Evolutionary conservation across 2,888 invertebrate genomes (phyloP), one percentile per base, ranked within the genome.

Genomic region (Pyrrhia umbra): DNA sequence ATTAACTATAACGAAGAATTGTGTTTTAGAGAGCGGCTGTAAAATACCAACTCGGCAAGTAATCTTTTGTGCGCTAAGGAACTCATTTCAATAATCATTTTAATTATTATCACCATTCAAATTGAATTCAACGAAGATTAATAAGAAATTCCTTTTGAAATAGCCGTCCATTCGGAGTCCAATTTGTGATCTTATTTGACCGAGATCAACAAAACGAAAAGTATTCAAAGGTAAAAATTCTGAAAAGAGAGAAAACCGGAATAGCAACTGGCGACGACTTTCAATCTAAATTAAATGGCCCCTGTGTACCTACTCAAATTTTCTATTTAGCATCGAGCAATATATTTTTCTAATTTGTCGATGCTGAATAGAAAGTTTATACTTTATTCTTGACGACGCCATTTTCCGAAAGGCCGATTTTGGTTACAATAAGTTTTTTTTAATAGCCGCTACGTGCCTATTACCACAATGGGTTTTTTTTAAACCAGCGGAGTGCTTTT

Each of bases 141-240:
- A 68, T 77, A 47, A 42, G 54, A 66, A 79, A 73, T 76, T 79
- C 42, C 49, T 51, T 77, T 79, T 64, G 55, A 60, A 62, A 47
- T 59, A 39, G 39, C 61, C 56, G 37, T 59, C 50, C 49, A 40
- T 61, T 73, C 66, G 30, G 47, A 49, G 69, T 73, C 59, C 77
- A 76, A 66, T 79, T 79, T 73, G 77, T 76, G 69, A 64, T 79
- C 66, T 77, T 77, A 73, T 77, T 77, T 76, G 64, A 76, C 69
- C 62, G 56, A 77, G 67, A 68, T 69, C 69, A 79, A 74, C 70
- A 78, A 64, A 77, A 78, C 65, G 70, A 66, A 74, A 73, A 70
- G 65, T 79, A 58, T 67, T 68, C 56, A 73, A 79, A 79, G 73
- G 62, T 67, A 63, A 65, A 61, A 71, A 60, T 42, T 60, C 43